These are phyloP conservation scores for Tholera decimalis DNA, from an alignment of 2,888 invertebrate genomes.

Conservation along the genomic window DNA sequence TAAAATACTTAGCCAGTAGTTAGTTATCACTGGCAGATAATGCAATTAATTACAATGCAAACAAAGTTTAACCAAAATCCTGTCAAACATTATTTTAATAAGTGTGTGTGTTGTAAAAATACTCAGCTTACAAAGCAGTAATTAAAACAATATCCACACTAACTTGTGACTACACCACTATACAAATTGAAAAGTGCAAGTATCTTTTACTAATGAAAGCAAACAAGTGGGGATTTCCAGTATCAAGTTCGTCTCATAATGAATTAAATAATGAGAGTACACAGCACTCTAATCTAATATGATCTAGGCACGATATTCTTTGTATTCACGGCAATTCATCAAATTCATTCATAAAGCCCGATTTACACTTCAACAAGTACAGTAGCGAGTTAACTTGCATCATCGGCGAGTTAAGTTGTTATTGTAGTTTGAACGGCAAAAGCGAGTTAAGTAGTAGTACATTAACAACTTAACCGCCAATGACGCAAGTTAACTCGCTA, in stretches of 20 bases:
- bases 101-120: constrained; percentile 25
- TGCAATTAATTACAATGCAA: constrained; percentile 15
- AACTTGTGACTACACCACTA: constrained; percentile 29
- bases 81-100: constrained; percentile 26
- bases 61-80: constrained; percentile 29
- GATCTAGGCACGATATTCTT: constrained; percentile 84
- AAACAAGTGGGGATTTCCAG: constrained; percentile 19
- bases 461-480: too few relatives aligned
- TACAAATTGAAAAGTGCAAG: constrained; percentile 48
- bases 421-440: too few relatives aligned
- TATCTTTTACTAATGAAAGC: constrained; percentile 47
- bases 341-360: constrained; percentile 91
- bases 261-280: constrained; percentile 66
- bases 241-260: constrained; percentile 36
- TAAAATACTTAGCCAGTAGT: too few relatives aligned
- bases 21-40: constrained; percentile 8
- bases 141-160: constrained; percentile 35
- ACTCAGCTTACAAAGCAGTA: constrained; percentile 34
- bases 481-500: too few relatives aligned
- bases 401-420: too few relatives aligned
- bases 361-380: too few relatives aligned
- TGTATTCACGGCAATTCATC: constrained; percentile 82
- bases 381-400: too few relatives aligned
- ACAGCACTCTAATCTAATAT: constrained; percentile 80
- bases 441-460: too few relatives aligned